Evolutionary conservation across 1,140 invertebrate genomes (phyloP), one percentile per base, ranked within the genome.

Genomic region (Drosophila pandora): DNA sequence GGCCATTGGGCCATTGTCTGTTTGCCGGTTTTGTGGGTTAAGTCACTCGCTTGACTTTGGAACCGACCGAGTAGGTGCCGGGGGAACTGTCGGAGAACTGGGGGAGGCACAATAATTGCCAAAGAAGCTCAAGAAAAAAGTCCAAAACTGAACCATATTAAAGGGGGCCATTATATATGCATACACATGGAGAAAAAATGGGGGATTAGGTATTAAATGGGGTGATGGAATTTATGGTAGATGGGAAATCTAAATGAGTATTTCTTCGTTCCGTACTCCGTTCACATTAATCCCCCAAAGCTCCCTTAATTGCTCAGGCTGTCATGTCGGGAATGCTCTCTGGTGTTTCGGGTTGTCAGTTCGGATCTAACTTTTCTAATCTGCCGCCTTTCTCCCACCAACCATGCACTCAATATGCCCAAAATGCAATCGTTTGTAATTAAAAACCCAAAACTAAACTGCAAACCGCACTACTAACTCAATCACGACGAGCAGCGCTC

Each of bases 1-100:
- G 37, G 41, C 17, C 39, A 32, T 47, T 56, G 32, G 54, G 60
- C 53, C 60, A 76, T 72, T 79, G 67, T 79, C 63, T 56, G 55
- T 12, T 30, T 13, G 32, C 28, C 58, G 64, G 60, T 56, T 45
- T 75, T 55, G 60, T 84, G 67, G 81, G 81, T 84, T 84, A 84
- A 84, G 81, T 84, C 76, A 52, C 49, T 65, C 61, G 34, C 62
- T 84, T 84, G 76, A 84, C 81, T 85, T 84, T 84, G 76, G 61
- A 52, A 59, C 30, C 8, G 17, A 37, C 17, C 17, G 17, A 17
- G 17, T 17, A 0, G 17, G 30, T 21, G 30, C 10, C 8, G 30
- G 39, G 60, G 22, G 45, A 75, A 67, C 37, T 56, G 53, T 17
- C 17, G 17, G 17, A 50, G 54, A 53, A 73, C 45, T 47, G 39